Base-by-base conservation (phyloP, 2,888 invertebrate species). In the Rhagium mordax region DNA sequence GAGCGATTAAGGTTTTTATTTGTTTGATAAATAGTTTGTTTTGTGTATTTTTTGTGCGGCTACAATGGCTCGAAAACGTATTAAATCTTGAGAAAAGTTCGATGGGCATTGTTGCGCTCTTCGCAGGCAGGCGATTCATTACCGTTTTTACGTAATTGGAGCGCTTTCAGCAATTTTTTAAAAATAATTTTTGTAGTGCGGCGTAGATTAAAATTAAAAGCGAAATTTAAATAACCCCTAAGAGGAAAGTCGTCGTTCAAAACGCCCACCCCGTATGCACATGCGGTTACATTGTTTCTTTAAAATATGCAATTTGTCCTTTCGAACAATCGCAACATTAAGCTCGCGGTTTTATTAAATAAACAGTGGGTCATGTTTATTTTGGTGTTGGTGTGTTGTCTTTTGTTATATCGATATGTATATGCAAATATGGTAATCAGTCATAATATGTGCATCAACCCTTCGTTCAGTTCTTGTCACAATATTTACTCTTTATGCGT, bases 21-120 rank as follows among this genome's bases (percentile, higher is more conserved):
- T 76, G 74, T 81, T 81, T 82, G 81, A 83, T 81, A 81, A 82
- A 83, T 84, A 78, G 81, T 81, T 80, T 83, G 81, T 83, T 82
- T 82, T 83, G 81, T 82, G 77, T 77, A 72, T 70, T 72, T 74
- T 74, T 74, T 67, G 33, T 72, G 64, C 49, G 48, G 33, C 15
- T 55, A 75, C 71, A 79, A 79, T 75, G 72, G 75, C 48, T 48
- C 33, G 66, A 66, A 72, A 69, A 51, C 62, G 57, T 15, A 55
- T 69, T 64, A 69, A 57, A 72, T 67, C 74, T 74, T 74, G 74
- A 70, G 74, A 72, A 74, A 24, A 24, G 3, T n/a, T n/a, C n/a
- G n/a, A n/a, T n/a, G n/a, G n/a, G n/a, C n/a, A n/a, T n/a, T n/a
- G n/a, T n/a, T n/a, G n/a, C n/a, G n/a, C n/a, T n/a, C n/a, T n/a